Conservation (phyloP, 2,113 vertebrate genomes). For the Dolichallabes microphthalmus region DNA sequence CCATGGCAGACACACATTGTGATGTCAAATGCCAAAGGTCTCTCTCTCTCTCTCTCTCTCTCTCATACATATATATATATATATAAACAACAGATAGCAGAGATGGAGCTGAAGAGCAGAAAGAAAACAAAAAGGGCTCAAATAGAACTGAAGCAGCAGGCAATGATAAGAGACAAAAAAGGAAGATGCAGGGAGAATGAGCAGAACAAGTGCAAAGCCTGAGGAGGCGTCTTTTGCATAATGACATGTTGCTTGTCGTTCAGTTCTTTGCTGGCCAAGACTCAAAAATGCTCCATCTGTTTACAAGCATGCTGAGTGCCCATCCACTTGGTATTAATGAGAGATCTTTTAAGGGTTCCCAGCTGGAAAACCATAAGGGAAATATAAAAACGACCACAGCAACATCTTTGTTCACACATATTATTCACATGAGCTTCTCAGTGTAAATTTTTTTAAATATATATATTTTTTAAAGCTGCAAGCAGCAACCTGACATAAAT, state of each 20-base stretch:
- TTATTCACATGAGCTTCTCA: conserved; percentile 43
- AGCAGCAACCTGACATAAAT: conserved; percentile 47
- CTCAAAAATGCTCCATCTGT: conserved; percentile 54
- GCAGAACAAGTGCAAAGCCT: conserved; percentile 34
- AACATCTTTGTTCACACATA: conserved; percentile 36
- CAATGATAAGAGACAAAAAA: conserved; percentile 20
- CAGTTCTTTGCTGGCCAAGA: conserved; percentile 39
- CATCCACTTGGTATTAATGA: conserved; percentile 51
- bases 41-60: too few relatives aligned
- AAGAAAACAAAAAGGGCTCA: conserved; percentile 14
- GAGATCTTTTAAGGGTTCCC: conserved; percentile 55
- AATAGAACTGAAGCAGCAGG: conserved; percentile 14
- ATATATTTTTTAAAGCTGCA: too few relatives aligned
- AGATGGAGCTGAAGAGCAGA: not conserved
- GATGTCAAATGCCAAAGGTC: too few relatives aligned
- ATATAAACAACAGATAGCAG: not conserved
- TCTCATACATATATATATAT: not conserved
- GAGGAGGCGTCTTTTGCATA: conserved; percentile 55
- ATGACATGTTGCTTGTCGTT: conserved; percentile 56
- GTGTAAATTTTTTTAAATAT: conserved; percentile 13
- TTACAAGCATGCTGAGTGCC: conserved; percentile 52
- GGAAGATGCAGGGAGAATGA: conserved; percentile 7
- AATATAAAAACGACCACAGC: conserved; percentile 7
- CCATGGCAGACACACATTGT: too few relatives aligned
- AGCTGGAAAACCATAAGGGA: conserved; percentile 44